These are phyloP conservation scores for Catocala nupta DNA, from an alignment of 2,888 invertebrate species.

Conservation along the genomic window DNA sequence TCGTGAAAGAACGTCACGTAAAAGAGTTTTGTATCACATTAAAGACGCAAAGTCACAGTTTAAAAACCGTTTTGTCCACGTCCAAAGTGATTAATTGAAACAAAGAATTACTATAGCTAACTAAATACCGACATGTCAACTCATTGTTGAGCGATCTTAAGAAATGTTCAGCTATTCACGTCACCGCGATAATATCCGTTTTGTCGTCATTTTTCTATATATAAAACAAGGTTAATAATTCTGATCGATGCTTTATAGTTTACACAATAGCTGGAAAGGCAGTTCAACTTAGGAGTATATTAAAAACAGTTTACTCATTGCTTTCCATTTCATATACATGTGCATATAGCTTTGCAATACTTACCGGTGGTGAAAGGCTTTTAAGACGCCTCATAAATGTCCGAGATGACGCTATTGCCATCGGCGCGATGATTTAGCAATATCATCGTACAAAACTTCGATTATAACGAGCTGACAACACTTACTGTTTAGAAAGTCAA, in stretches of 20 bases:
- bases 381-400: constrained; percentile 36
- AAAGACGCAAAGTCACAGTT: constrained; percentile 6
- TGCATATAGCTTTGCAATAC: constrained; percentile 31
- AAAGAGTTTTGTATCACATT: constrained; percentile 1
- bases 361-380: constrained; percentile 56
- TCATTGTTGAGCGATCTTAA: constrained; percentile 18
- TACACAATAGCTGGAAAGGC: constrained; percentile 34
- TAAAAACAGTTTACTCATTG: constrained; percentile 46
- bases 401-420: constrained; percentile 41
- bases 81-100: constrained; percentile 33
- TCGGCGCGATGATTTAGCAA: constrained; percentile 60
- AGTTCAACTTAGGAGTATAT: constrained; percentile 17
- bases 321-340: constrained; percentile 46
- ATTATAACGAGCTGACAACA: constrained; percentile 44
- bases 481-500: constrained; percentile 58
- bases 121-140: constrained; percentile 21
- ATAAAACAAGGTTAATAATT: constrained; percentile 5
- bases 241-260: constrained; percentile 2
- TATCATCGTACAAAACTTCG: constrained; percentile 40
- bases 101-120: constrained; percentile 20
- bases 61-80: constrained; percentile 17
- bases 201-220: background rate
- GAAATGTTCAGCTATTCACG: constrained; percentile 14
- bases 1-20: constrained; percentile 10
- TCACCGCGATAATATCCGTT: constrained; percentile 13